A percentile compares a stretch with the other conserved stretches of the same genome.
Conservation (phyloP, 2,113 vertebrate genomes). For the Eptesicus fuscus region DNA sequence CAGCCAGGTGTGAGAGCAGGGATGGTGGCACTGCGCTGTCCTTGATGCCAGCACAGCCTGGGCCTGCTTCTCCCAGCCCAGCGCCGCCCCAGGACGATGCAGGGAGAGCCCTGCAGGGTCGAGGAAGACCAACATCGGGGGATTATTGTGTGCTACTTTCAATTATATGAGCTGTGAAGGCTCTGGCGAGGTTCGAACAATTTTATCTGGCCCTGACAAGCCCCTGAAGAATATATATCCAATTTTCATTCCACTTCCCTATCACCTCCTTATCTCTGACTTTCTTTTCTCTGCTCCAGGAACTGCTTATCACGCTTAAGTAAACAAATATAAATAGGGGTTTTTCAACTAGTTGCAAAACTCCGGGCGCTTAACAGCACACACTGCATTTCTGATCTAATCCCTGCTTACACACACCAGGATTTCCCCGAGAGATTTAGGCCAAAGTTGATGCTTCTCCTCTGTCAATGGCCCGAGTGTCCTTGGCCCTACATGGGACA, state of each 20-base stretch:
- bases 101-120: too few species aligned
- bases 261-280: not conserved
- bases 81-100: accelerated
- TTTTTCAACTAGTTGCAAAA: constrained; percentile 44
- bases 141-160: not conserved
- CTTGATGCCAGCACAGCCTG: accelerated
- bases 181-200: not conserved
- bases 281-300: constrained; percentile 2
- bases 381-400: constrained; percentile 24
- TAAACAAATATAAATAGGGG: constrained; percentile 9
- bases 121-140: accelerated
- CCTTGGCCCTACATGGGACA: not conserved
- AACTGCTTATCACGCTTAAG: constrained; percentile 24
- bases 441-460: not conserved
- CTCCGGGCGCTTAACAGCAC: not conserved
- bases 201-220: not conserved
- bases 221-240: not conserved
- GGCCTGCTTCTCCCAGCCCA: not conserved
- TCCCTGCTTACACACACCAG: not conserved
- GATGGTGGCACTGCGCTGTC: accelerated
- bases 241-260: constrained; percentile 18
- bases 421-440: not conserved
- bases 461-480: not conserved
- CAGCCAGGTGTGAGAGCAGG: not conserved
- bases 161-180: not conserved